phyloP scores from a whole-genome alignment of 2,888 invertebrate genomes.

The Nymphalis polychloros region DNA sequence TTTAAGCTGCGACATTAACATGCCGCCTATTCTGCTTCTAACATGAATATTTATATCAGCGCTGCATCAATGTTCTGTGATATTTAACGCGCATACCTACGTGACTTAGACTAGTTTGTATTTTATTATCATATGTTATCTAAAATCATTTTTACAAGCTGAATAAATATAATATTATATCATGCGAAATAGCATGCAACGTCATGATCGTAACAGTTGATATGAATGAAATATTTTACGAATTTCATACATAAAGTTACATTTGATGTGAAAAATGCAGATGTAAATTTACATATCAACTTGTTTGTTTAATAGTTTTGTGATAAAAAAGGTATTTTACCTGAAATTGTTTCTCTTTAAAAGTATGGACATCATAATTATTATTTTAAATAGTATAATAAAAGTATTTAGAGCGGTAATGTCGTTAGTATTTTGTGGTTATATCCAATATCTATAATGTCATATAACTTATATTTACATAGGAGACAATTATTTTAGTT shows the following conservation, averaged over 20 bases:
- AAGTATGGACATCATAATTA: not conserved
- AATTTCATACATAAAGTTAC: constrained; percentile 10
- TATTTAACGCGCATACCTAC: constrained; percentile 50
- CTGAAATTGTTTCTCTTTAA: not conserved
- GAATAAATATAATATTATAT: constrained; percentile 22
- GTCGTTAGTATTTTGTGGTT: no score
- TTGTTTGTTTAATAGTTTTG: constrained; percentile 1
- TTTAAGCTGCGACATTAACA: constrained; percentile 67
- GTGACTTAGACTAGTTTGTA: constrained; percentile 38
- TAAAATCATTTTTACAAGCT: constrained; percentile 27
- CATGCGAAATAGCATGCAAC: constrained; percentile 25
- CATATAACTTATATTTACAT: no score
- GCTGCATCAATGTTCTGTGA: constrained; percentile 63
- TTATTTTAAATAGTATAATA: no score
- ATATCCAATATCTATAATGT: no score
- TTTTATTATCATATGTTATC: constrained; percentile 33
- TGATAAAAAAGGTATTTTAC: not conserved
- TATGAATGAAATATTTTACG: constrained; percentile 18
- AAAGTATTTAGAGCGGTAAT: no score
- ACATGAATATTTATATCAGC: constrained; percentile 71
- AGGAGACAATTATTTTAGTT: no score
- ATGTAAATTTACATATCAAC: constrained; percentile 4
- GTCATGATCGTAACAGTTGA: constrained; percentile 19
- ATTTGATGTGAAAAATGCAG: constrained; percentile 8
- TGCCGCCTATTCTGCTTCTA: constrained; percentile 60